These are phyloP conservation scores for Plodia interpunctella DNA, from an alignment of 1,140 invertebrate genomes.

Conservation along the genomic window DNA sequence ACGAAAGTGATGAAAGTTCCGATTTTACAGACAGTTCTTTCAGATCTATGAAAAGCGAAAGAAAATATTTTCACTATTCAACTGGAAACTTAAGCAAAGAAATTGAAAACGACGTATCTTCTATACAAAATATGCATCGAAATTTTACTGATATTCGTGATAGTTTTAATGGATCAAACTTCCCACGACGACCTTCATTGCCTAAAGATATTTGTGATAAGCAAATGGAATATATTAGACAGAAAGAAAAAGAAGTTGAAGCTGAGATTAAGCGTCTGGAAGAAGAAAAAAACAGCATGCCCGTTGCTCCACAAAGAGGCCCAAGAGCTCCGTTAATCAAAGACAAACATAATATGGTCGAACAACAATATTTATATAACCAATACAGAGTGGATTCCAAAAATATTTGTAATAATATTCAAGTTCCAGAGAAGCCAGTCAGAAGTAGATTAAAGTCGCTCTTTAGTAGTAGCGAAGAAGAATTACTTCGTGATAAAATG, in stretches of 20 bases:
- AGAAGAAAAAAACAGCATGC: constrained; percentile 66
- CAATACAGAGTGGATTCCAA: constrained; percentile 11
- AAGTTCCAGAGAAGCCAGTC: constrained; percentile 27
- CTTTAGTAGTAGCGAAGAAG: constrained; percentile 78
- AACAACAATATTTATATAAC: neutral
- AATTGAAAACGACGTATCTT: constrained; percentile 73
- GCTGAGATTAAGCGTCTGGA: constrained; percentile 79
- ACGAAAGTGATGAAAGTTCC: constrained; percentile 65
- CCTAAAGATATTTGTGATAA: constrained; percentile 82
- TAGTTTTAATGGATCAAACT: constrained; percentile 28
- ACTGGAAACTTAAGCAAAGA: constrained; percentile 72
- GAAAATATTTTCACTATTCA: constrained; percentile 69
- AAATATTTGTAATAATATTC: constrained; percentile 29
- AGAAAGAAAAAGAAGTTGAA: constrained; percentile 82
- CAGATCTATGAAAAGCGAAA: constrained; percentile 61
- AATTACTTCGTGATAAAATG: constrained; percentile 84
- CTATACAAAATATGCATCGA: constrained; percentile 62
- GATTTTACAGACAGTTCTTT: constrained; percentile 54
- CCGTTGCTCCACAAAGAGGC: constrained; percentile 47
- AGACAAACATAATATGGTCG: constrained; percentile 28
- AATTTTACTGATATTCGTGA: constrained; percentile 56
- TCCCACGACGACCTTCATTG: constrained; percentile 76
- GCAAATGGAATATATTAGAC: constrained; percentile 83
- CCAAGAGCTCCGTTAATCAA: constrained; percentile 64
- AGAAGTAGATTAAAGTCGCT: constrained; percentile 41